A percentile compares a stretch with the other conserved stretches of the same genome.
Conservation (phyloP, 2,888 invertebrate species). For the Atherix ibis region DNA sequence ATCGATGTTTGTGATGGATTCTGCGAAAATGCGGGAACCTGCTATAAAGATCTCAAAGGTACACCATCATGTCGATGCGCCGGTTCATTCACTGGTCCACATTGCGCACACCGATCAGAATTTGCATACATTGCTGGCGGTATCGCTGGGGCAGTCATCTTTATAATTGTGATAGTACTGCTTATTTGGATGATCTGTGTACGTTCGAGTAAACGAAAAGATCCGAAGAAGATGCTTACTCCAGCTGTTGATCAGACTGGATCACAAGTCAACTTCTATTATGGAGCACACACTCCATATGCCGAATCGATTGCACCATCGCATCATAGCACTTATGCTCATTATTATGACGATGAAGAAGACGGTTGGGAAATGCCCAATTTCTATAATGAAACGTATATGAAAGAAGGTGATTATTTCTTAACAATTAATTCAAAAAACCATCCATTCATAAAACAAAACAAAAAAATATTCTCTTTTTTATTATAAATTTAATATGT, state of each 20-base stretch:
- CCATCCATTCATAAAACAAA: too few relatives aligned
- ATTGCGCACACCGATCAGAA: conserved; percentile 81
- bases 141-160: conserved; percentile 84
- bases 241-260: conserved; percentile 83
- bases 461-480: too few relatives aligned
- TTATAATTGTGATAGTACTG: conserved; percentile 80
- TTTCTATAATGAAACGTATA: conserved; percentile 90
- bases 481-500: not conserved
- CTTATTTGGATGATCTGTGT: conserved; percentile 97
- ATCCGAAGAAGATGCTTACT: conserved; percentile 80
- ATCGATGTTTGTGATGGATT: conserved; percentile 66
- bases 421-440: too few relatives aligned
- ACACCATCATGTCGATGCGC: conserved; percentile 79
- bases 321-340: conserved; percentile 88
- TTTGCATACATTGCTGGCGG: conserved; percentile 91
- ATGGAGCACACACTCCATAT: conserved; percentile 86
- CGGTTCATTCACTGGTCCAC: conserved; percentile 81
- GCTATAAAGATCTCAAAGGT: conserved; percentile 67
- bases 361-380: conserved; percentile 97
- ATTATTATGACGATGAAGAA: conserved; percentile 90
- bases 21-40: conserved; percentile 82
- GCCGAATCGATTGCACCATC: conserved; percentile 91
- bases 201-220: conserved; percentile 71
- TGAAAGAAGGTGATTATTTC: conserved; percentile 72
- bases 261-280: conserved; percentile 91